phyloP scores from a whole-genome alignment of 2,888 invertebrate species.

The Volucella bombylans region DNA sequence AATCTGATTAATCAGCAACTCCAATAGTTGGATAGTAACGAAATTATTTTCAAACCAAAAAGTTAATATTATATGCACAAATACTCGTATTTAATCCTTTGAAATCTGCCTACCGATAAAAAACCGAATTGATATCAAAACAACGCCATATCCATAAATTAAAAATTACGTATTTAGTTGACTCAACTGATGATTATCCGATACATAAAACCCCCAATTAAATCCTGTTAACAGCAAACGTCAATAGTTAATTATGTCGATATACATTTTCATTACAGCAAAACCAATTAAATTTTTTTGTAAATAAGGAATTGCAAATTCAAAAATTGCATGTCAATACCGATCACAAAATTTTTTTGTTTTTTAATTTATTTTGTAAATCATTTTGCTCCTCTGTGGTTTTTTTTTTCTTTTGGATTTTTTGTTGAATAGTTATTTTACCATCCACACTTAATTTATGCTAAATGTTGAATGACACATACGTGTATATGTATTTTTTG shows the following conservation, averaged over 20 bases:
- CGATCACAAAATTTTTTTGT: slow-evolving; percentile 41
- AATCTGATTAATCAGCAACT: no score
- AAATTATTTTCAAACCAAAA: no score
- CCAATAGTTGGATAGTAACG: no score
- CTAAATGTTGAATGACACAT: slow-evolving; percentile 61
- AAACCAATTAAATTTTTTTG: slow-evolving; percentile 32
- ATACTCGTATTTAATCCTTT: no score
- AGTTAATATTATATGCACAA: no score
- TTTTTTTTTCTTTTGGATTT: not conserved
- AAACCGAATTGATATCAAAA: no score
- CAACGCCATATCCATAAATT: no score
- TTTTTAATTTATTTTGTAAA: slow-evolving; percentile 3
- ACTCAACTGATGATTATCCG: no score
- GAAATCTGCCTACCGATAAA: no score
- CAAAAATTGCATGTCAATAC: slow-evolving; percentile 22
- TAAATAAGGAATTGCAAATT: slow-evolving; percentile 10
- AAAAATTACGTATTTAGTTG: no score
- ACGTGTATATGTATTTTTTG: not conserved
- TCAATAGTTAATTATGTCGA: slow-evolving; percentile 16
- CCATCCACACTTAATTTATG: slow-evolving; percentile 29
- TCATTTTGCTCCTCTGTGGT: not conserved
- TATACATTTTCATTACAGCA: not conserved
- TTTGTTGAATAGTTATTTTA: no score
- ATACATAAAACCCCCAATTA: slow-evolving; percentile 15
- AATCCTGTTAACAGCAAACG: slow-evolving; percentile 11